Percentiles rank a stretch among this genome's conserved stretches.
phyloP scores from a whole-genome alignment of 2,113 vertebrate species.

The Dromaius novaehollandiae region DNA sequence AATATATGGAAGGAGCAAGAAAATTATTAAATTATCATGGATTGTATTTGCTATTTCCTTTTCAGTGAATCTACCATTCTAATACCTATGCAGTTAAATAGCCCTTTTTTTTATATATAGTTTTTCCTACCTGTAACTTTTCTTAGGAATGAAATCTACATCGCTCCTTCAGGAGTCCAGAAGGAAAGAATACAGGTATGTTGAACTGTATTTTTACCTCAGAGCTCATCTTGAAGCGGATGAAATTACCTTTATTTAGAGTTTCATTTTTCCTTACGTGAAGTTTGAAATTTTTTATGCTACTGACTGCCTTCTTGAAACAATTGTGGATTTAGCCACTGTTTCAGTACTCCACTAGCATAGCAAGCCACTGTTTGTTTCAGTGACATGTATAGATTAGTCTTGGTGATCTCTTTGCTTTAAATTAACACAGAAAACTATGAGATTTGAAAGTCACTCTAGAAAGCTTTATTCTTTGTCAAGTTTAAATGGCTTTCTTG shows the following conservation, averaged over 20 bases:
- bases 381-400: background rate
- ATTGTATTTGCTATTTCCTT: background rate
- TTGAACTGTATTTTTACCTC: background rate
- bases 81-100: background rate
- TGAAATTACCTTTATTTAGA: background rate
- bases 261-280: background rate
- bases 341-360: background rate
- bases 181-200: constrained; percentile 96
- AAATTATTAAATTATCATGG: background rate
- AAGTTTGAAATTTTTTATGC: background rate
- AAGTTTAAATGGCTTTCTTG: background rate
- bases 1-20: background rate
- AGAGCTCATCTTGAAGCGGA: background rate
- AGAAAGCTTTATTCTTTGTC: background rate
- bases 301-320: background rate
- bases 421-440: background rate
- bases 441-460: background rate
- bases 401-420: background rate
- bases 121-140: constrained; percentile 17
- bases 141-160: constrained; percentile 90
- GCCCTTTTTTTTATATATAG: background rate
- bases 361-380: background rate
- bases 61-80: background rate
- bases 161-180: constrained; percentile 95
- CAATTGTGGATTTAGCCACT: background rate